Base-by-base conservation (phyloP, 2,113 vertebrate species). In the Platanista minor region DNA sequence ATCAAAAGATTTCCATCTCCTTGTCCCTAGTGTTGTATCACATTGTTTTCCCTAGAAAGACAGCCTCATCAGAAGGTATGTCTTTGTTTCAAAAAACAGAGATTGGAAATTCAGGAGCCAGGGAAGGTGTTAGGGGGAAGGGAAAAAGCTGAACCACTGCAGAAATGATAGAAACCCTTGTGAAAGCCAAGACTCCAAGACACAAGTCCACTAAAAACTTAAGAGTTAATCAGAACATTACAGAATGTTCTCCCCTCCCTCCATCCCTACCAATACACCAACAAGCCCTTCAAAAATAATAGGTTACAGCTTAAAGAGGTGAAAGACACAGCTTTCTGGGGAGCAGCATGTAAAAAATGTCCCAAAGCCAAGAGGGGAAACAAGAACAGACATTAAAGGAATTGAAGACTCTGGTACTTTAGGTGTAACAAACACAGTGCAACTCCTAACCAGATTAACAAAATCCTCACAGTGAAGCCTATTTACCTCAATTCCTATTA, bases 31-130 rank as follows among this genome's bases (percentile, higher is more conserved):
- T 14, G 0, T 39, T 20, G 0, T 43, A 57, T 54, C 29, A 7
- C n/a, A 81, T 36, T 89, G 20, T 25, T 69, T 77, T 74, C 39
- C 31, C 23, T 62, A 66, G 81, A 66, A 92, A 91, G 14, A 74
- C 10, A 61, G 3, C 11, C 41, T 67, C 29, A 39, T 67, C 21
- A 41, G 43, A 88, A 92, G 14, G 6, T 57, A 57, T 15, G 11
- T 80, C 49, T 71, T 71, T 80, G 3, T 77, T 88, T 86, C 43
- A 88, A 87, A 27, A 27, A 78, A 39, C n/a, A 52, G 4, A 71
- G 9, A 43, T 9, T 67, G 43, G 39, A 61, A 93, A 61, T 46
- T 21, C n/a, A 77, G 27, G 17, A 23, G 2, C 12, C 31, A 87
- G 31, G 57, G 54, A 77, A 77, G 31, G 25, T 9, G 1, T 33